Conservation (phyloP, 2,797 vertebrate species). For the Hemibagrus guttatus region DNA sequence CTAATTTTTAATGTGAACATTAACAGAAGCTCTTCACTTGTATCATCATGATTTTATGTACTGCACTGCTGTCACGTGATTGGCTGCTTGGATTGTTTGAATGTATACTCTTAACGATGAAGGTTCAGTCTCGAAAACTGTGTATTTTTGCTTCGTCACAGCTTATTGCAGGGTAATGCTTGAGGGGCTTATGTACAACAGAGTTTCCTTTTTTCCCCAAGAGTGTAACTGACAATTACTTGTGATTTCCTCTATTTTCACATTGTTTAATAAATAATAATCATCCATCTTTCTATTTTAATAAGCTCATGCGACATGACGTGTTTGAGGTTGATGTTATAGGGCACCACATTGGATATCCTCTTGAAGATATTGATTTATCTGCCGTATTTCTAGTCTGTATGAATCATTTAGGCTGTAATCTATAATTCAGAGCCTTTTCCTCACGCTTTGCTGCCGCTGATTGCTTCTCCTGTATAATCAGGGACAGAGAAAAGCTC, state of each 20-base stretch:
- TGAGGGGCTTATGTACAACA: neutral
- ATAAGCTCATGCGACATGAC: too few species aligned
- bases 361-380: conserved; percentile 13
- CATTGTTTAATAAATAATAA: neutral
- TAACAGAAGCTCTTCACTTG: neutral
- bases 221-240: neutral
- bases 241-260: too few species aligned
- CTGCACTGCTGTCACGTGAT: neutral
- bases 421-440: conserved; percentile 17
- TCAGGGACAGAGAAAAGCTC: conserved; percentile 11
- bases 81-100: neutral
- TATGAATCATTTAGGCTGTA: conserved; percentile 1
- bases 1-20: neutral
- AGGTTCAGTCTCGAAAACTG: neutral
- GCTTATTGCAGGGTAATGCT: neutral
- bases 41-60: neutral
- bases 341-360: neutral
- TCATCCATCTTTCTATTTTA: too few species aligned
- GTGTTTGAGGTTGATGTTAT: neutral
- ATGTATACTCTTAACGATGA: neutral
- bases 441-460: neutral
- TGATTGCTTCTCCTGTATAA: conserved; percentile 11
- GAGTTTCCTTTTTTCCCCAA: neutral
- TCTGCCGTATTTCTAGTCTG: conserved; percentile 6
- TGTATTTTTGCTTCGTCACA: neutral